Evolutionary conservation across 2,888 invertebrate genomes (phyloP).

Genomic region (Spisula solida): DNA sequence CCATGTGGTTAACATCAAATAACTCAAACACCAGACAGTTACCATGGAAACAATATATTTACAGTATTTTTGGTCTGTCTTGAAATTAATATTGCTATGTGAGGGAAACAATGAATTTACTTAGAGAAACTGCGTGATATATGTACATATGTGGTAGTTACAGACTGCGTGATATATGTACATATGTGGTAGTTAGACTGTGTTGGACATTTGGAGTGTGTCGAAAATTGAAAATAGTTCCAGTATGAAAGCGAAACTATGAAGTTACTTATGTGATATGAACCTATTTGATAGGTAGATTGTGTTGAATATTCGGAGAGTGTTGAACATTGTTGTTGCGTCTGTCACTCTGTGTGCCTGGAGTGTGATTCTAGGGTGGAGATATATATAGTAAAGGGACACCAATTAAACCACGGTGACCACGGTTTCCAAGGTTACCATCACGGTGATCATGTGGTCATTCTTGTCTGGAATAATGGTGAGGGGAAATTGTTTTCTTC

Average conservation of each 20-base stretch:
- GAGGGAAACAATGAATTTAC: not conserved
- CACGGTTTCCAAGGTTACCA: too few species aligned
- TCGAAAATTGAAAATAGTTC: too few species aligned
- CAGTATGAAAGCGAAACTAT: too few species aligned
- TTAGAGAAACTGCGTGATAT: not conserved
- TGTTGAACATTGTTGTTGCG: too few species aligned
- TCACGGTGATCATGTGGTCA: constrained; percentile 35
- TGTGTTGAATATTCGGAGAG: too few species aligned
- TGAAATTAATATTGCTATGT: not conserved
- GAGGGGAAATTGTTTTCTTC: not conserved
- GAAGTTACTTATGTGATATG: too few species aligned
- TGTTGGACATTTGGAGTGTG: too few species aligned
- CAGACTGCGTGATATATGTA: not conserved
- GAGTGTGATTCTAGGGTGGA: not conserved
- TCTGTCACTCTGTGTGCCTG: not conserved
- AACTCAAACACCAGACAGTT: not conserved
- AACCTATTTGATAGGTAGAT: too few species aligned
- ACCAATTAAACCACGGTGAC: too few species aligned
- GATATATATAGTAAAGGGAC: too few species aligned
- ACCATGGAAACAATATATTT: not conserved
- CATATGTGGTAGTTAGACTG: not conserved
- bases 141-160: not conserved
- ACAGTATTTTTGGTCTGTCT: constrained; percentile 1
- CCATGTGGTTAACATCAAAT: not conserved
- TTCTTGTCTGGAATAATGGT: constrained; percentile 47